Evolutionary conservation across 2,888 invertebrate genomes (phyloP).

Genomic region (Cheilosia impressa): DNA sequence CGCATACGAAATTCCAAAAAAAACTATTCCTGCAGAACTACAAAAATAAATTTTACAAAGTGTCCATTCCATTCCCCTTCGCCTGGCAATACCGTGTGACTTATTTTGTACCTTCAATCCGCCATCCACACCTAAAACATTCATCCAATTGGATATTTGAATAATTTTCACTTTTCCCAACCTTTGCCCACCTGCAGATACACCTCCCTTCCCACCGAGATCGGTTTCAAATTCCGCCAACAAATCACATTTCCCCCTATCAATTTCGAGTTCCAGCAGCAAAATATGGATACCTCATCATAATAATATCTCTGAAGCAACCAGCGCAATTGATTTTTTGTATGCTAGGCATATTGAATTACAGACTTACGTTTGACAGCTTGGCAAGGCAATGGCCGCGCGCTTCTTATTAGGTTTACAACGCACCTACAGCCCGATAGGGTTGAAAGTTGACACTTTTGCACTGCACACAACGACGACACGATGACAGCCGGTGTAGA

Average conservation of each 20-base stretch:
- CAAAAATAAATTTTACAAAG: too few relatives aligned
- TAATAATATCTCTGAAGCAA: not conserved
- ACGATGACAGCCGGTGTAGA: not conserved
- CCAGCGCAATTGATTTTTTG: not conserved
- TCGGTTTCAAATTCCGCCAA: constrained; percentile 14
- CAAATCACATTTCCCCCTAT: constrained; percentile 6
- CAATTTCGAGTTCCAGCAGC: constrained; percentile 38
- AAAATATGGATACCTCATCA: not conserved
- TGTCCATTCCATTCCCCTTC: too few relatives aligned
- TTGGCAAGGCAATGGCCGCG: constrained; percentile 57
- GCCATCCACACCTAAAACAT: too few relatives aligned
- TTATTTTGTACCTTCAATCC: too few relatives aligned
- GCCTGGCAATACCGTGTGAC: too few relatives aligned
- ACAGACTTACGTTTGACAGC: constrained; percentile 64
- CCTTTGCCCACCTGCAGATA: constrained; percentile 15
- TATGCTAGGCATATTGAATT: constrained; percentile 38
- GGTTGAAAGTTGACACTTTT: constrained; percentile 52
- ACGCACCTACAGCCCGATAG: constrained; percentile 31
- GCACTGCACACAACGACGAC: constrained; percentile 9
- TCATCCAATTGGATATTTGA: too few relatives aligned
- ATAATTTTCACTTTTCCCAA: not conserved
- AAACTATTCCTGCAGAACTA: too few relatives aligned
- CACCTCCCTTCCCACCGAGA: not conserved
- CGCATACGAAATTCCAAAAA: too few relatives aligned
- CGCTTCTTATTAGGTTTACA: constrained; percentile 35